phyloP scores from a whole-genome alignment of 2,888 invertebrate genomes.

The Linnaemya tessellans region DNA sequence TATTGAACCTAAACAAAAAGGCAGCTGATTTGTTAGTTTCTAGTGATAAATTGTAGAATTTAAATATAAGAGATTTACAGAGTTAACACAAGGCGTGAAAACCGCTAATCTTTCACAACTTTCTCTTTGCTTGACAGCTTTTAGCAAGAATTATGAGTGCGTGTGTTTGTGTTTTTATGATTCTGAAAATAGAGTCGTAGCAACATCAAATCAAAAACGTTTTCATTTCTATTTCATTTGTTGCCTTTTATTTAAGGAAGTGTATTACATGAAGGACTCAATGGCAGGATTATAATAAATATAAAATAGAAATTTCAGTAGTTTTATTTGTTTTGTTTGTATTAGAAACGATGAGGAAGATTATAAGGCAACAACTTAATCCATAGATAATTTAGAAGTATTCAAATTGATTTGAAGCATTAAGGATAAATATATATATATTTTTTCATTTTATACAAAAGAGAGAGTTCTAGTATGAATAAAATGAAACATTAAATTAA shows the following conservation, averaged over 20 bases:
- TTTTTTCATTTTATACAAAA: not conserved
- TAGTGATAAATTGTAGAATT: too few relatives aligned
- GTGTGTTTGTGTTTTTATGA: not conserved
- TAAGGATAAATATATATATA: not conserved
- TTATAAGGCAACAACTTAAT: not conserved
- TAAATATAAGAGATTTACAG: too few relatives aligned
- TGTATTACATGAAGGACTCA: not conserved
- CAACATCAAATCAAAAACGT: not conserved
- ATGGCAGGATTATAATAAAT: not conserved
- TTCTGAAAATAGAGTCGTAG: not conserved
- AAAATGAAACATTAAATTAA: not conserved
- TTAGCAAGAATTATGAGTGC: not conserved
- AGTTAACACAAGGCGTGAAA: too few relatives aligned
- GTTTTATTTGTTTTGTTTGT: not conserved
- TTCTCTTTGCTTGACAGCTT: too few relatives aligned
- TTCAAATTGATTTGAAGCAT: not conserved
- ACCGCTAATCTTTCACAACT: too few relatives aligned
- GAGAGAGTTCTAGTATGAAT: not conserved
- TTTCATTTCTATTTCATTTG: not conserved
- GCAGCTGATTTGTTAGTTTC: too few relatives aligned
- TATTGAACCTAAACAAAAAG: too few relatives aligned
- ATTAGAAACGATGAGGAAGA: too few relatives aligned
- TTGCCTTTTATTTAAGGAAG: not conserved
- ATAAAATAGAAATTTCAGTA: not conserved
- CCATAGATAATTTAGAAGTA: not conserved